These are phyloP conservation scores for Drosophila subsilvestris DNA, from an alignment of 2,888 invertebrate species.

Conservation along the genomic window DNA sequence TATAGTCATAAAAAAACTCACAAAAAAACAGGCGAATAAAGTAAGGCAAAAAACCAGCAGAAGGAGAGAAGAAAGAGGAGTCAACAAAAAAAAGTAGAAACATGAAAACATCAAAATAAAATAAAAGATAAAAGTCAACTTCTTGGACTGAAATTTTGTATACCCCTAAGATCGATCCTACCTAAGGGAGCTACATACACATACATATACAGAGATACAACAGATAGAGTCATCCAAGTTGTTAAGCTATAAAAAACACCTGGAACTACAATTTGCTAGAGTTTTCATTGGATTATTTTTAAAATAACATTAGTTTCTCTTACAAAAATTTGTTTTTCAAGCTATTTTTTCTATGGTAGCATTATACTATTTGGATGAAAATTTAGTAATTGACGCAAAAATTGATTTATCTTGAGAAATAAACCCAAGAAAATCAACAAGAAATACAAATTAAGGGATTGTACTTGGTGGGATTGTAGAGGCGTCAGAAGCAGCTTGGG, in stretches of 20 bases:
- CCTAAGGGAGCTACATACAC: too few relatives aligned
- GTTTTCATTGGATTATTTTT: too few relatives aligned
- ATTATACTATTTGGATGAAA: too few relatives aligned
- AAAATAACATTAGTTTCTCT: too few relatives aligned
- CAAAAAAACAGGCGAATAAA: slow-evolving; percentile 18
- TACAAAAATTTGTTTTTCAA: too few relatives aligned
- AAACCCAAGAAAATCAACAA: neutral
- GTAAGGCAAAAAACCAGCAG: slow-evolving; percentile 10
- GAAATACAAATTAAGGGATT: neutral
- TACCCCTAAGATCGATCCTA: neutral
- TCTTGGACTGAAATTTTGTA: neutral
- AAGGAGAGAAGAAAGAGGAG: neutral
- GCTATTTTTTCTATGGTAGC: too few relatives aligned
- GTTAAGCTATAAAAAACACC: too few relatives aligned
- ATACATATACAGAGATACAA: too few relatives aligned
- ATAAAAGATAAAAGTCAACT: neutral
- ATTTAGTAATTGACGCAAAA: too few relatives aligned
- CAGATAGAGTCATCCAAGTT: too few relatives aligned
- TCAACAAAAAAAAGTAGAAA: neutral
- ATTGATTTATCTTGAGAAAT: neutral
- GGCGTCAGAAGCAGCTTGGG: neutral
- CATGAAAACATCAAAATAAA: slow-evolving; percentile 31
- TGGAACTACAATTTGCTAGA: too few relatives aligned
- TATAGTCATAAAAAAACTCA: slow-evolving; percentile 25
- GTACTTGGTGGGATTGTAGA: neutral